Percentiles rank a stretch among this genome's conserved stretches.
Evolutionary conservation across 1,140 invertebrate genomes (phyloP).

Genomic region (Megalopta genalis): DNA sequence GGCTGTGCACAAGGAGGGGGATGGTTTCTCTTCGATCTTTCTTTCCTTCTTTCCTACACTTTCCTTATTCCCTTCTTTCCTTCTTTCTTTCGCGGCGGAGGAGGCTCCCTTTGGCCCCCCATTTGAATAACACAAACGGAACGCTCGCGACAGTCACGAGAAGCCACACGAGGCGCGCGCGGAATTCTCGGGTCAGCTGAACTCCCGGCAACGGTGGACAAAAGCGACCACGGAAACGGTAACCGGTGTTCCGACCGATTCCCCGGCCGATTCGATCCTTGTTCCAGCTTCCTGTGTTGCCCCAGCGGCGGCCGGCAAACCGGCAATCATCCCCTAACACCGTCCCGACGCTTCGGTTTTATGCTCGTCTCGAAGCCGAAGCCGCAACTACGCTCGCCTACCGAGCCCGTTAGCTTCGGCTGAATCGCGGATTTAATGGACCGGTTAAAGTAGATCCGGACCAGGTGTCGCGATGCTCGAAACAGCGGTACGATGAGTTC

Average conservation of each 20-base stretch:
- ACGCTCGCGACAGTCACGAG: conserved; percentile 6
- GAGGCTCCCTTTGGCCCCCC: not conserved
- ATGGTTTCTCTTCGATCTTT: no score
- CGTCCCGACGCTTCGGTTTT: no score
- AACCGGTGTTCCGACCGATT: conserved; percentile 5
- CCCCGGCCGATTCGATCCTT: not conserved
- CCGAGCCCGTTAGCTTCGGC: no score
- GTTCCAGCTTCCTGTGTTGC: conserved; percentile 1
- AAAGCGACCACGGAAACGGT: not conserved
- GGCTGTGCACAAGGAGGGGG: not conserved
- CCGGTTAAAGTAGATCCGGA: no score
- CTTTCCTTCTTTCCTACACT: no score
- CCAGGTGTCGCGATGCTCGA: no score
- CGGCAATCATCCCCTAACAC: not conserved
- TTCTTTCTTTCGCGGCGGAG: no score
- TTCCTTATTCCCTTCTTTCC: not conserved
- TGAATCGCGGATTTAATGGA: no score
- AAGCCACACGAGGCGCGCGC: not conserved
- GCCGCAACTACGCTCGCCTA: no score
- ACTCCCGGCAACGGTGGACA: not conserved
- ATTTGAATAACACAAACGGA: conserved; percentile 14
- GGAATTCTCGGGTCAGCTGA: conserved; percentile 3
- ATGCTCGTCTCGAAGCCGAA: no score
- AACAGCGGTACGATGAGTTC: no score
- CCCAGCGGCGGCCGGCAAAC: not conserved